These are phyloP conservation scores for Lontra canadensis DNA, from an alignment of 2,113 vertebrate species.

Conservation along the genomic window DNA sequence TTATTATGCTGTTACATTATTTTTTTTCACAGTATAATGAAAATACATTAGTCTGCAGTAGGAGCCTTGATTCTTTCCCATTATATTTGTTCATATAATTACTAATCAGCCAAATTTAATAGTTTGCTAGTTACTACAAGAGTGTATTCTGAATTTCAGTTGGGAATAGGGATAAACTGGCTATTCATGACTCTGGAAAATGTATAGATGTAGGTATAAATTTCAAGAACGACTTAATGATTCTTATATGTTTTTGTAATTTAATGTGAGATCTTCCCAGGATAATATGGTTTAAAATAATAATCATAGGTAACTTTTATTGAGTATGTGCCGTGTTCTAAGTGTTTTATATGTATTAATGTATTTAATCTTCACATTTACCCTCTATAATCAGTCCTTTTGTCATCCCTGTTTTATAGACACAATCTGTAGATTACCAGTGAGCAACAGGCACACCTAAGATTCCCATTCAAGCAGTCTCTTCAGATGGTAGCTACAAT, in stretches of 20 bases:
- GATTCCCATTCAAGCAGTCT: not conserved
- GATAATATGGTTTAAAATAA: not conserved
- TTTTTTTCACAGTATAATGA: not conserved
- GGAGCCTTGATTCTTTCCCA: not conserved
- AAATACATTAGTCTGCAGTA: slow-evolving; percentile 30
- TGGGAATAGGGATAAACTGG: not conserved
- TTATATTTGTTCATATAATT: slow-evolving; percentile 41
- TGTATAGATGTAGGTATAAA: not conserved
- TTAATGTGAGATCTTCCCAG: not conserved
- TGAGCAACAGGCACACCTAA: not conserved
- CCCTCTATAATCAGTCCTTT: rapidly evolving
- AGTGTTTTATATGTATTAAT: rapidly evolving
- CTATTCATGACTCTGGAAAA: not conserved
- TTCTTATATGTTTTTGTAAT: not conserved
- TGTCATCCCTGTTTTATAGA: not conserved
- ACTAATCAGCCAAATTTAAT: slow-evolving; percentile 54
- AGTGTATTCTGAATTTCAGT: slow-evolving; percentile 50
- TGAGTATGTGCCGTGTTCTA: rapidly evolving
- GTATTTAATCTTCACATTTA: no score
- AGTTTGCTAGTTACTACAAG: slow-evolving; percentile 24
- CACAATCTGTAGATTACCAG: not conserved
- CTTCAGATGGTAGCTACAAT: not conserved
- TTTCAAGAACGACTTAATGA: not conserved
- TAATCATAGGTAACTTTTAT: not conserved
- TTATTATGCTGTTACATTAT: slow-evolving; percentile 5